Evolutionary conservation across 2,888 invertebrate genomes (phyloP).

Genomic region (Tipula lateralis): DNA sequence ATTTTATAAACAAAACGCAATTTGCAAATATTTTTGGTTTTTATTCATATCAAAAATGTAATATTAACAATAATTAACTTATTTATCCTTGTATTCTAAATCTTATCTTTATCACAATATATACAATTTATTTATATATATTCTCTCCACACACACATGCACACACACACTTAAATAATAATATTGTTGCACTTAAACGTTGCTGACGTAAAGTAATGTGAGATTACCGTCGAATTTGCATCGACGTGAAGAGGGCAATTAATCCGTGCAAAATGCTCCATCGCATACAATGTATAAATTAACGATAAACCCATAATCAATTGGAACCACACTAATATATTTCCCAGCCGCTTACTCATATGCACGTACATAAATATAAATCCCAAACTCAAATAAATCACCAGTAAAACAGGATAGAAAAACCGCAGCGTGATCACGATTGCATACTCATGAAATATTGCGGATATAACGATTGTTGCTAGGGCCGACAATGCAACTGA

Average conservation of each 20-base stretch:
- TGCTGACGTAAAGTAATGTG: neutral
- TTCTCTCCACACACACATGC: neutral
- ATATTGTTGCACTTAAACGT: neutral
- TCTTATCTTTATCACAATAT: neutral
- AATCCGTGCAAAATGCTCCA: constrained; percentile 58
- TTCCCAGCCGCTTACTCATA: constrained; percentile 56
- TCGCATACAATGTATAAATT: constrained; percentile 63
- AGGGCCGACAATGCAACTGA: constrained; percentile 55
- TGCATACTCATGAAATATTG: constrained; percentile 84
- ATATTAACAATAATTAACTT: neutral
- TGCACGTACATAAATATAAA: constrained; percentile 53
- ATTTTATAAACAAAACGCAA: too few relatives aligned
- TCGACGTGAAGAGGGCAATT: constrained; percentile 38
- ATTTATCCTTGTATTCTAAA: neutral
- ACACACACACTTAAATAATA: neutral
- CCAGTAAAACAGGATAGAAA: constrained; percentile 80
- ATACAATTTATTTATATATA: too few relatives aligned
- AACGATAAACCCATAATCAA: constrained; percentile 71
- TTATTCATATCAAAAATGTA: neutral
- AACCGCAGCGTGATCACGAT: constrained; percentile 72
- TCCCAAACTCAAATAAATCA: constrained; percentile 70
- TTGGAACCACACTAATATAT: constrained; percentile 79
- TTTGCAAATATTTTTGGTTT: neutral
- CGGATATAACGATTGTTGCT: constrained; percentile 72
- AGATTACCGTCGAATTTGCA: neutral